phyloP scores from a whole-genome alignment of 2,113 vertebrate genomes.

The Pterocles gutturalis region DNA sequence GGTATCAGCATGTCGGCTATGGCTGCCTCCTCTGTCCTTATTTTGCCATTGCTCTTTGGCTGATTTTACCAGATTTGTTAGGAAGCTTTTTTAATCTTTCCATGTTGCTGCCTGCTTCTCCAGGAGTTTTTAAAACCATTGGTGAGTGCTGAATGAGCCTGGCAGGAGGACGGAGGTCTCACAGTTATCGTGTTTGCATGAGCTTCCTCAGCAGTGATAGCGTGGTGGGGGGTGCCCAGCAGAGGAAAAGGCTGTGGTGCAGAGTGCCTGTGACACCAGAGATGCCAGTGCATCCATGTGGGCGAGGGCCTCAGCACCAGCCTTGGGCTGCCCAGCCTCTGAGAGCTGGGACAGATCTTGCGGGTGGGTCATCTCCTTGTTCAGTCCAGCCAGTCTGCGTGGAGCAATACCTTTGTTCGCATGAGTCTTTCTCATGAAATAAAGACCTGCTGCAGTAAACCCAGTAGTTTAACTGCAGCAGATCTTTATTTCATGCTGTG shows the following conservation, averaged over 20 bases:
- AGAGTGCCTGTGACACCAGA: neutral
- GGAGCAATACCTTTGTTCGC: neutral
- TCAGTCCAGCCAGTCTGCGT: neutral
- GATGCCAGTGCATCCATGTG: neutral
- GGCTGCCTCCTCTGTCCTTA: neutral
- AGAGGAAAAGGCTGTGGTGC: neutral
- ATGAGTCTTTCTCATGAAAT: neutral
- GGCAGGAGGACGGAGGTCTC: neutral
- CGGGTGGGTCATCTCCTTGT: neutral
- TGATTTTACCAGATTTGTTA: neutral
- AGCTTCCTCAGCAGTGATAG: neutral
- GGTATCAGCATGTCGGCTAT: neutral
- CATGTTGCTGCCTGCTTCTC: neutral
- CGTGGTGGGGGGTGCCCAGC: fast-evolving
- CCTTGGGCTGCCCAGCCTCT: neutral
- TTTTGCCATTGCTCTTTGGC: neutral
- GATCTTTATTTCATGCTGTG: neutral
- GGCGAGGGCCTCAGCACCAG: neutral
- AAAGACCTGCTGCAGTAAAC: neutral
- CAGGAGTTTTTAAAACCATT: neutral
- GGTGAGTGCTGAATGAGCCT: neutral
- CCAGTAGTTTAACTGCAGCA: neutral
- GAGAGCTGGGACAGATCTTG: neutral
- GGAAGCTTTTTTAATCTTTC: neutral
- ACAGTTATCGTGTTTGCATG: neutral